Evolutionary conservation across 2,797 vertebrate genomes (phyloP), one percentile per base, ranked within the genome.

Genomic region (Microhierax caerulescens): DNA sequence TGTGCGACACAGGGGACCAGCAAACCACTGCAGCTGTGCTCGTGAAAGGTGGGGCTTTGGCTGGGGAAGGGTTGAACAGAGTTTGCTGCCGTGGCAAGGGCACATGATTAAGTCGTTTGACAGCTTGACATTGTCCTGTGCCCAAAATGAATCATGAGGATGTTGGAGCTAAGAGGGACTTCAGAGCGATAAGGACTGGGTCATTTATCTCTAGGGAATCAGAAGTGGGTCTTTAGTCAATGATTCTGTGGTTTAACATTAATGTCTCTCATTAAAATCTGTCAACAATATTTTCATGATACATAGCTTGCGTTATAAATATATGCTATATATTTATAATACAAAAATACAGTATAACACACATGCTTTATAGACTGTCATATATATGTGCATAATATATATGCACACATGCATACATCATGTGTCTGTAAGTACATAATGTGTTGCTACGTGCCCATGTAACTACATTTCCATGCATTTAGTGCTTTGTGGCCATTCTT

Each of bases 1-100:
- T 4, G 10, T 98, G 98, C 3, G 95, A 95, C 34, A 95, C 97
- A 1, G 97, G 96, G 39, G 97, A 98, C 72, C 97, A 97, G 65
- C 88, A 97, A 56, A 97, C 91, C 30, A 91, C 73, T 0, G 96
- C 97, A 5, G 24, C 61, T 13, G 77, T 98, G 51, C 53, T 27
- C 3, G 88, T 98, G 45, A 97, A 97, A 96, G 98, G 98, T 98
- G 72, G 37, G 95, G 16, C 20, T 94, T 53, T 3, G 41, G 1
- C 0, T 8, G 85, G 64, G 36, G 56, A 76, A 45, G 25, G 4
- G 73, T 21, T 59, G 47, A 45, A 45, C 13, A 8, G 64, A 20
- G 45, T 41, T 59, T 22, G 32, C 54, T 23, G 7, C 54, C 0
- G 0, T 0, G 4, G 23, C n/a, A 25, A 20, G 64, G 73, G 25